Percentiles rank a stretch among this genome's conserved stretches.
phyloP scores from a whole-genome alignment of 2,888 invertebrate species.

The Panzeria rudis region DNA sequence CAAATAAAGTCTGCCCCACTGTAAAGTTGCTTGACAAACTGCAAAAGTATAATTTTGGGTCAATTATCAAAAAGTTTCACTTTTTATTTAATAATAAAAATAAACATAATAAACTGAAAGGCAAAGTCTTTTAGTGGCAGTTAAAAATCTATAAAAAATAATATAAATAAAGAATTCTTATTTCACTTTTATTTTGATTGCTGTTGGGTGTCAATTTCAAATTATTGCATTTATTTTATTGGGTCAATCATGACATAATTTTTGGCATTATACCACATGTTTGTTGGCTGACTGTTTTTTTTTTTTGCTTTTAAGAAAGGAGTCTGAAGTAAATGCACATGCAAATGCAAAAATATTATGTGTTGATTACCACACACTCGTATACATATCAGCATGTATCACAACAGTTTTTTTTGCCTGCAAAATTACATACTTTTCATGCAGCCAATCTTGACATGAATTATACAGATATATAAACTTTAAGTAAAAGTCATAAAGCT shows the following conservation, averaged over 20 bases:
- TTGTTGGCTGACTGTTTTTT: conserved; percentile 7
- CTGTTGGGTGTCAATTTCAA: conserved; percentile 58
- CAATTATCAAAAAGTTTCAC: conserved; percentile 53
- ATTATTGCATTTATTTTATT: conserved; percentile 67
- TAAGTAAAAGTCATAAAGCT: conserved; percentile 38
- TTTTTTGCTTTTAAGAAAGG: conserved; percentile 11
- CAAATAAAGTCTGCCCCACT: conserved; percentile 4
- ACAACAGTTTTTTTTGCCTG: not conserved
- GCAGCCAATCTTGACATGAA: conserved; percentile 44
- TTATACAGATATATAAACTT: conserved; percentile 37
- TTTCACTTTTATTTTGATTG: conserved; percentile 61
- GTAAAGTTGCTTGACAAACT: not conserved
- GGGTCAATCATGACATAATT: conserved; percentile 76
- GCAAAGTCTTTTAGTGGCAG: conserved; percentile 40
- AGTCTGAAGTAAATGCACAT: conserved; percentile 45
- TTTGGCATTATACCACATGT: conserved; percentile 70
- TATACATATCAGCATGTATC: not conserved
- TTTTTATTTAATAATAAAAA: conserved; percentile 25
- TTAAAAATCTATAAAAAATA: conserved; percentile 3
- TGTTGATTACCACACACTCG: conserved; percentile 55
- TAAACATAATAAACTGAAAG: conserved; percentile 18
- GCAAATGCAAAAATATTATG: conserved; percentile 52
- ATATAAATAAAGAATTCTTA: conserved; percentile 57
- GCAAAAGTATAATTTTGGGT: conserved; percentile 19
- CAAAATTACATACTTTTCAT: conserved; percentile 40